Evolutionary conservation across 1,140 invertebrate species (phyloP).

Genomic region (Thereuonema tuberculata): DNA sequence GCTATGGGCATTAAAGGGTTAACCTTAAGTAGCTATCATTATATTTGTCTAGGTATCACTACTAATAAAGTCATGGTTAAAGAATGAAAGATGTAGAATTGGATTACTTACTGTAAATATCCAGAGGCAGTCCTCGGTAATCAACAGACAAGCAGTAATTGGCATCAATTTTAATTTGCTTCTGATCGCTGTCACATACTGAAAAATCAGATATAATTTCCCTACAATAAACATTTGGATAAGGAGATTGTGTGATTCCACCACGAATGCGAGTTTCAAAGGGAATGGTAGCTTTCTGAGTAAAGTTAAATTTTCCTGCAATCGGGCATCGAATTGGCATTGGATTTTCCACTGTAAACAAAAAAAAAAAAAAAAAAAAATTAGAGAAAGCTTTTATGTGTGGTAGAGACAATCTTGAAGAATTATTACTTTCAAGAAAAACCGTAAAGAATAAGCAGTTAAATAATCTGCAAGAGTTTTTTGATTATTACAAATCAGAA

Average conservation of each 20-base stretch:
- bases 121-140: constrained; percentile 77
- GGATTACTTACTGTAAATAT: constrained; percentile 68
- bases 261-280: constrained; percentile 87
- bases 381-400: no score
- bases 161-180: constrained; percentile 82
- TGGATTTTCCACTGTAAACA: constrained; percentile 84
- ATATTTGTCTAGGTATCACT: no score
- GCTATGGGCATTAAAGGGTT: no score
- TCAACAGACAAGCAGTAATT: constrained; percentile 93
- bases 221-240: constrained; percentile 84
- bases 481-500: no score
- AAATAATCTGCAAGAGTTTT: no score
- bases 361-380: constrained; percentile 23
- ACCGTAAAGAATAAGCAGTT: no score
- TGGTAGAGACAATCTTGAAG: no score
- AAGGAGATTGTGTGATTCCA: constrained; percentile 80
- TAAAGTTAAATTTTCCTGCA: constrained; percentile 89
- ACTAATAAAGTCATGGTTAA: no score
- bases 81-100: no score
- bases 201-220: constrained; percentile 89
- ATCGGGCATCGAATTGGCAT: constrained; percentile 86
- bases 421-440: no score
- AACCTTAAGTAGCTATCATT: no score
- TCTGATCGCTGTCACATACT: constrained; percentile 83
- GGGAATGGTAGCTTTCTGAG: constrained; percentile 67